phyloP scores from a whole-genome alignment of 2,113 vertebrate species.

The Illadopsis cleaveri region DNA sequence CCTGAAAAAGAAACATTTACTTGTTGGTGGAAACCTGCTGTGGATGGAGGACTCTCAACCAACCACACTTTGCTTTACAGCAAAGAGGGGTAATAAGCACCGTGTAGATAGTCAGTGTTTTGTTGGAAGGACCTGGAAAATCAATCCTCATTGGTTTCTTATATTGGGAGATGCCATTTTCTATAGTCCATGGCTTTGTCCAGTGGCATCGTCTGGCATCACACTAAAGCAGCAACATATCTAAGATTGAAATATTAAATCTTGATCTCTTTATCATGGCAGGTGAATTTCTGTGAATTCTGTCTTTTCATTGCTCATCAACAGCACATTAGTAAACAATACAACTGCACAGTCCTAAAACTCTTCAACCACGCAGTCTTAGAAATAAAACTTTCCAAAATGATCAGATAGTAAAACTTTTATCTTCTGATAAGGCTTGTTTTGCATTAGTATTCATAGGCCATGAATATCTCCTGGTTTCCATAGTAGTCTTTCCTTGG shows the following conservation, averaged over 20 bases:
- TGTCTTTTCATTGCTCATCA: not conserved
- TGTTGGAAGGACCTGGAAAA: not conserved
- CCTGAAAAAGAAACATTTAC: conserved; percentile 66
- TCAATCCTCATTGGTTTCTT: not conserved
- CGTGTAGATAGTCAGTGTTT: not conserved
- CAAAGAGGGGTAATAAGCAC: conserved; percentile 52
- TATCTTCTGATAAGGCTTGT: not conserved
- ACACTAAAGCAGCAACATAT: not conserved
- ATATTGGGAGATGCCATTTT: not conserved
- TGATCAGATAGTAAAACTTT: not conserved
- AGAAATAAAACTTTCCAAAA: not conserved
- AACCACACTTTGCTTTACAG: conserved; percentile 60
- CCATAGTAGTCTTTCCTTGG: not conserved
- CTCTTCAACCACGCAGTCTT: not conserved
- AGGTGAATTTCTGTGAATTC: not conserved
- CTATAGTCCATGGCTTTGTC: not conserved
- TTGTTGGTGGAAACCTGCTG: conserved; percentile 62
- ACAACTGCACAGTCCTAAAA: not conserved
- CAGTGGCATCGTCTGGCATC: not conserved
- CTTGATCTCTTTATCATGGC: not conserved
- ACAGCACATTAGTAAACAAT: not conserved
- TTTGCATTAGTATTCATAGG: not conserved
- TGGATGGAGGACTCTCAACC: not conserved
- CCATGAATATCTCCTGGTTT: not conserved
- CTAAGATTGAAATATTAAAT: not conserved